Evolutionary conservation across 2,888 invertebrate species (phyloP).

Genomic region (Limnephilus marmoratus): DNA sequence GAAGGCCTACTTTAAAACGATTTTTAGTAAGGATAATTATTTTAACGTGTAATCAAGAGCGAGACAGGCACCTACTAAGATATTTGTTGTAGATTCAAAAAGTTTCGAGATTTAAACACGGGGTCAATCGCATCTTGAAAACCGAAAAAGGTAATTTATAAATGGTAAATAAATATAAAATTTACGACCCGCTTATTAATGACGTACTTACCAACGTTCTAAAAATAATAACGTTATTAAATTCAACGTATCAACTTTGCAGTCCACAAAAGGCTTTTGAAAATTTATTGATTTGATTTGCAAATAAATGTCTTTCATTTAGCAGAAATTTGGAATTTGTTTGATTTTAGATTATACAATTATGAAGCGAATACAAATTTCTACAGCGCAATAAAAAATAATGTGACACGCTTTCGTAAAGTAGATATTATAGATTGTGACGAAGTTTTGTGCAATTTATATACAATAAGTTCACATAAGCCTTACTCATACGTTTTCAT

Average conservation of each 20-base stretch:
- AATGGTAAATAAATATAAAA: background rate
- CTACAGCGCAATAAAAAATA: background rate
- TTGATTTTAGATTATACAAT: background rate
- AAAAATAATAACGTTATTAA: background rate
- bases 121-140: background rate
- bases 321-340: background rate
- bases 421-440: background rate
- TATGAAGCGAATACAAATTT: background rate
- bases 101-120: background rate
- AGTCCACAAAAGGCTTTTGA: background rate
- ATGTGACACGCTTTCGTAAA: conserved; percentile 27
- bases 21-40: background rate
- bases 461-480: conserved; percentile 28
- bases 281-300: background rate
- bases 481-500: conserved; percentile 8
- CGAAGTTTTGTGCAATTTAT: background rate
- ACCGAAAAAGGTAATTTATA: background rate
- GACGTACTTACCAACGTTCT: background rate
- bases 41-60: background rate
- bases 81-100: background rate
- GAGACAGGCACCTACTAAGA: background rate
- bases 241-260: background rate
- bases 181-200: background rate
- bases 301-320: background rate
- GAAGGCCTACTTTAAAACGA: background rate